Base-by-base conservation (phyloP, 2,888 invertebrate species). In the Machimus atricapillus region DNA sequence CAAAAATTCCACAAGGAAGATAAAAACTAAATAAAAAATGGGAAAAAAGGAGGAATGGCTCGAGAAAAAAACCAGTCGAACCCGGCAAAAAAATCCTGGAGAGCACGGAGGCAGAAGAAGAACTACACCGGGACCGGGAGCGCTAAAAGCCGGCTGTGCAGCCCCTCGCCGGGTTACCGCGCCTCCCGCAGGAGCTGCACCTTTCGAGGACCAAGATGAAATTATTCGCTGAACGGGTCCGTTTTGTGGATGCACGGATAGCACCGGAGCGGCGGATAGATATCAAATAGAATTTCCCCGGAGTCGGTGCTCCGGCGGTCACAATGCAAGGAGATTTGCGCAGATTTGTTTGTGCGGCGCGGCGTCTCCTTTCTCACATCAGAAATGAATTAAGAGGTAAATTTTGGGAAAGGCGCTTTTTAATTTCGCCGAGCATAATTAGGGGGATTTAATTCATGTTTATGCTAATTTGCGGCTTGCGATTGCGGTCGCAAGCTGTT, bases 191-290 rank as follows among this genome's bases (percentile, higher is more conserved):
- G 66, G 66, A 66, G 27, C 23, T 66, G 66, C 66, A 66, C 66
- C 66, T 66, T 66, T 66, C 19, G 9, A 66, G 66, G 23, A 23
- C 9, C 4, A 78, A 16, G 78, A 78, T 46, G 43, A 78, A 78
- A 78, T 78, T 78, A 78, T 40, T 78, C 46, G 43, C 78, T 43
- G 43, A 43, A n/a, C 46, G 78, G 23, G 23, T 46, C 78, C 78
- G 43, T 78, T 78, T 78, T 78, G 78, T 27, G 46, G n/a, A 78
- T 78, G 78, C 78, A 78, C 43, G 78, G 46, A 37, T 43, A 40
- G 40, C 58, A 23, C 52, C 9, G 43, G 77, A 77, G 77, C 34
- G 40, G 40, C 34, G 77, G 8, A 78, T 78, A 23, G 46, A 78
- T 40, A 78, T 43, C 16, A 78, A 78, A 78, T 78, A 40, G 78